Base-by-base conservation (phyloP, 2,888 invertebrate species). In the Heteromyza rotundicornis region DNA sequence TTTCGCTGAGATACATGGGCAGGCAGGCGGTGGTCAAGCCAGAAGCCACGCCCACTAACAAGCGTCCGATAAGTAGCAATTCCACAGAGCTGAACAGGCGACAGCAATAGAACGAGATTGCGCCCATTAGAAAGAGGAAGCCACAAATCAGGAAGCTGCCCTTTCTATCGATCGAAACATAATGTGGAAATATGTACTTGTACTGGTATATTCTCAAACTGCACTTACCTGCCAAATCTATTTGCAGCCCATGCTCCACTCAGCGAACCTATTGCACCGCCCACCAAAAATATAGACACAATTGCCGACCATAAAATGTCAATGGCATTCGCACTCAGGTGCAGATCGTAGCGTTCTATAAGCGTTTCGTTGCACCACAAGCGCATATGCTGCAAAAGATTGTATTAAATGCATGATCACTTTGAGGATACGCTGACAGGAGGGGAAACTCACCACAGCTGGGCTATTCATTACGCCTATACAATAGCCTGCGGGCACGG, bases 1-100 rank as follows among this genome's bases (percentile, higher is more conserved):
- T 84, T 84, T 97, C 96, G 2, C 91, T 90, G 74, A 96, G 85
- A 82, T 96, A 97, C 91, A 96, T 92, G 0, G 97, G 95, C 68
- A 94, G 88, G 64, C 93, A 88, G 67, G 91, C 90, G n/a, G 95
- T 95, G 59, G 91, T 90, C 35, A 96, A 84, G 65, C 96, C 94
- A 74, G 88, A 87, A 62, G 90, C 86, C 47, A 94, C 76, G n/a
- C 95, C 96, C 56, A 91, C 89, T 35, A 94, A 70, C 66, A 95
- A 82, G 70, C 95, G 85, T 2, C 91, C 95, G 36, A 89, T 63
- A 35, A 95, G 84, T 56, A 96, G 84, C 84, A 95, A 84, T 80
- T 93, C 94, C 36, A 94, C 89, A 0, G 91, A 92, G 73, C 87
- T 86, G 1, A 89, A 85, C 36, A 83, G 75, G 67, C 90, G 90